Conservation (phyloP, 1,140 invertebrate genomes). For the Dermatophagoides farinae region DNA sequence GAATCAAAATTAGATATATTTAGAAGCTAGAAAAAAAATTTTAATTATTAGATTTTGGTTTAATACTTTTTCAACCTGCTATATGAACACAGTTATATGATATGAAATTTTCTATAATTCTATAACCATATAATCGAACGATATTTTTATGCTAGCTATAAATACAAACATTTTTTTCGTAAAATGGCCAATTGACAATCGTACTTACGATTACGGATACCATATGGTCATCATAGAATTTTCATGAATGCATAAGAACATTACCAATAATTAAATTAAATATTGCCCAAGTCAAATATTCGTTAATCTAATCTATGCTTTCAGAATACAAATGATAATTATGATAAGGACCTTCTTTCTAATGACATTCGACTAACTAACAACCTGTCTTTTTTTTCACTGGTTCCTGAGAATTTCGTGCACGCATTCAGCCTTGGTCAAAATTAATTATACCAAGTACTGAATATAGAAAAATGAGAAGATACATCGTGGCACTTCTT, state of each 20-base stretch:
- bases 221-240: too few species aligned
- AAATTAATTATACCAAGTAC: background rate
- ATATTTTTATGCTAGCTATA: too few species aligned
- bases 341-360: background rate
- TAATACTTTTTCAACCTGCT: too few species aligned
- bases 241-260: too few species aligned
- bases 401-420: background rate
- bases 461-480: too few species aligned
- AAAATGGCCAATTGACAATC: too few species aligned
- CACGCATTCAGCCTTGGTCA: background rate
- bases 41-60: background rate
- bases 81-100: too few species aligned
- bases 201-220: too few species aligned
- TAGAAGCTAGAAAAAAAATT: background rate
- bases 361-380: background rate
- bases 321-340: background rate
- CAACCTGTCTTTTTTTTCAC: background rate
- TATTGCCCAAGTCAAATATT: background rate
- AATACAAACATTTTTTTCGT: too few species aligned
- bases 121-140: too few species aligned
- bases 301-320: background rate
- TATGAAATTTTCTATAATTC: too few species aligned
- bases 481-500: background rate
- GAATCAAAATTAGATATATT: background rate
- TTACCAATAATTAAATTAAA: too few species aligned